These are phyloP conservation scores for Bergia puertoricense DNA, from an alignment of 92 coral and sea anemone species.

Conservation along the genomic window DNA sequence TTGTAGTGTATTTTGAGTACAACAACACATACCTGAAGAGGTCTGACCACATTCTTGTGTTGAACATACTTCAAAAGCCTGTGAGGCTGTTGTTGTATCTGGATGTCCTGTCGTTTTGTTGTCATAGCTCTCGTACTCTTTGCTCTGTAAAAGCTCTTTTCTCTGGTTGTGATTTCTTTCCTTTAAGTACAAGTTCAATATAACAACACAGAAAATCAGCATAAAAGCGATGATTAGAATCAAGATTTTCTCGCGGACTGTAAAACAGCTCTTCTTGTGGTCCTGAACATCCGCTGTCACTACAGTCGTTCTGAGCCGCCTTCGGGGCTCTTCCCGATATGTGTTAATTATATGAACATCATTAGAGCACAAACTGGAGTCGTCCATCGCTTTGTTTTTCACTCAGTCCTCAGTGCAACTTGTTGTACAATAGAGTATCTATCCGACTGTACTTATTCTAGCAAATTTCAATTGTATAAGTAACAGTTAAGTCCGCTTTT, in stretches of 20 bases:
- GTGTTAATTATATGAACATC: background rate
- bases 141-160: background rate
- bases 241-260: slow-evolving; percentile 59
- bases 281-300: background rate
- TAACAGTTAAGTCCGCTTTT: background rate
- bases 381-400: slow-evolving; percentile 12
- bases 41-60: slow-evolving; percentile 21
- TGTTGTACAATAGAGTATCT: background rate
- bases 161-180: slow-evolving; percentile 46
- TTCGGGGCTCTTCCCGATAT: background rate
- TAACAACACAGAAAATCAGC: slow-evolving; percentile 59
- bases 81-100: background rate
- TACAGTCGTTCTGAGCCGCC: background rate
- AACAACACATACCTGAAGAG: slow-evolving; percentile 29
- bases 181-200: slow-evolving; percentile 65
- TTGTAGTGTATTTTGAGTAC: background rate
- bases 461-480: background rate
- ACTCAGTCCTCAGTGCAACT: background rate
- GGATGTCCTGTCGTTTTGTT: slow-evolving; percentile 26
- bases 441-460: background rate
- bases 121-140: background rate
- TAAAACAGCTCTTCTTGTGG: slow-evolving; percentile 27
- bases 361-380: background rate
- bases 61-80: slow-evolving; percentile 22
- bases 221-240: slow-evolving; percentile 49